phyloP scores from a whole-genome alignment of 2,797 vertebrate species.

The Muraenolepis orangiensis region DNA sequence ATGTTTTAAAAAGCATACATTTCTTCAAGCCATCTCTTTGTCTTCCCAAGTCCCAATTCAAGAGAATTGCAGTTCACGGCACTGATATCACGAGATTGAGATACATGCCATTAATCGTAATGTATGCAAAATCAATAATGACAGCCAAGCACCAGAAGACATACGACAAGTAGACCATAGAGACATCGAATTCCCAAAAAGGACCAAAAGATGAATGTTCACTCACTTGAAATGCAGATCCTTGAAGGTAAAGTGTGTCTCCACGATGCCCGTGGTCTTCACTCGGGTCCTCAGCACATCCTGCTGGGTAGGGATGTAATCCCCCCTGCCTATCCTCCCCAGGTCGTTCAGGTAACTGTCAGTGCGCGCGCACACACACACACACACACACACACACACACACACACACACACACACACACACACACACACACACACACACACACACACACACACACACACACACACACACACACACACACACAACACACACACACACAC shows the following conservation, averaged over 20 bases:
- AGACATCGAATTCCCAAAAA: not conserved
- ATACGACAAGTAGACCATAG: not conserved
- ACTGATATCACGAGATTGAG: not conserved
- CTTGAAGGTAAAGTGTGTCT: constrained; percentile 98
- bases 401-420: constrained; percentile 5
- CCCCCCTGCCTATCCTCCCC: constrained; percentile 87
- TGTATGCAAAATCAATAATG: not conserved
- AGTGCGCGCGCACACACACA: constrained; percentile 14
- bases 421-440: constrained; percentile 6
- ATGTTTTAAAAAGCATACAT: too few relatives aligned
- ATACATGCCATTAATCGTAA: not conserved
- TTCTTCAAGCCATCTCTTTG: not conserved
- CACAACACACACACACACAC: too few relatives aligned
- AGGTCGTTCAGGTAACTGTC: constrained; percentile 94
- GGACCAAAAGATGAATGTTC: too few relatives aligned
- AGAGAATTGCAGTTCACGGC: not conserved
- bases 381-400: constrained; percentile 10
- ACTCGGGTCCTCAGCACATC: constrained; percentile 94
- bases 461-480: not conserved
- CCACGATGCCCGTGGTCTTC: constrained; percentile 97
- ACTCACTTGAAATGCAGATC: constrained; percentile 97
- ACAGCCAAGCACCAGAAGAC: not conserved
- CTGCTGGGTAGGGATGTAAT: constrained; percentile 96
- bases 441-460: not conserved
- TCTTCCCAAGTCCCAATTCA: not conserved